Conservation (phyloP, 2,113 vertebrate species). For the Acrocephalus arundinaceus region DNA sequence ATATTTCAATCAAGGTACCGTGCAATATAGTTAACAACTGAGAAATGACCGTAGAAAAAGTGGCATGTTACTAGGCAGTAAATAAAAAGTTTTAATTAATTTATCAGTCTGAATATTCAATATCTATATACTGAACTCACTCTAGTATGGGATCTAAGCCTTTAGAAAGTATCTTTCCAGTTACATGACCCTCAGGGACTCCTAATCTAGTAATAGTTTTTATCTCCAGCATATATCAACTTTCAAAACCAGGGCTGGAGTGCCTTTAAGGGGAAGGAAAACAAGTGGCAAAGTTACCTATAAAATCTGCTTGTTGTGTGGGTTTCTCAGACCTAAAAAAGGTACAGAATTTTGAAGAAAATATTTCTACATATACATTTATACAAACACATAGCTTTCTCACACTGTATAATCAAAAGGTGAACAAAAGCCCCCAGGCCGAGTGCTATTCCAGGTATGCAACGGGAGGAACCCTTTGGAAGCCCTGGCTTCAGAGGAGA, state of each 20-base stretch:
- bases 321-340: background rate
- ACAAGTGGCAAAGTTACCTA: background rate
- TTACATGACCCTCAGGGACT: background rate
- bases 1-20: background rate
- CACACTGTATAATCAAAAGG: background rate
- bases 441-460: background rate
- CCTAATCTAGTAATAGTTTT: background rate
- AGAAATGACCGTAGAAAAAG: background rate
- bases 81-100: background rate
- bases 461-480: background rate
- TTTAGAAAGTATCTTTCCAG: background rate
- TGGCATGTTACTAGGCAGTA: background rate
- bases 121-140: background rate
- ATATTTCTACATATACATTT: background rate
- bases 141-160: background rate
- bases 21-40: background rate
- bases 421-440: background rate
- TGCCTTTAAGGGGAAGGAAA: background rate
- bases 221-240: background rate
- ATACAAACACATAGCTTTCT: background rate
- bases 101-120: background rate
- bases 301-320: background rate
- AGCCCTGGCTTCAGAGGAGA: background rate
- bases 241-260: background rate
- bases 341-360: background rate